Base-by-base conservation (phyloP, 2,888 invertebrate genomes). In the Eudasyphora cyanicolor region DNA sequence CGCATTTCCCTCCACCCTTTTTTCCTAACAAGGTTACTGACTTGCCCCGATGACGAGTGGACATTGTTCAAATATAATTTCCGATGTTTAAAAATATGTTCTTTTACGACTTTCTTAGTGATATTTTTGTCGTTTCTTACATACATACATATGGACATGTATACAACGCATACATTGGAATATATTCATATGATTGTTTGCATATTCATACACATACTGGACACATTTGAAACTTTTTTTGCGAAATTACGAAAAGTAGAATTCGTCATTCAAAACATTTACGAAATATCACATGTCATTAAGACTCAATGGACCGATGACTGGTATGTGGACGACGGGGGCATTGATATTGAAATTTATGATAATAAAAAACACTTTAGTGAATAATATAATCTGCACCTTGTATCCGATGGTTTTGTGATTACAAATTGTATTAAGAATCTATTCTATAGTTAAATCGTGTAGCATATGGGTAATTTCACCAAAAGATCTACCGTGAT, bases 91-190 rank as follows among this genome's bases (percentile, higher is more conserved):
- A 45, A 45, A 45, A 45, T 45, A 45, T 6, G n/a, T 45, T 45
- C 45, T 45, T 45, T 45, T 45, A 45, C 45, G 45, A 45, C 45
- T 45, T 45, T n/a, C n/a, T 45, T 45, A 45, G 45, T n/a, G n/a
- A 45, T 45, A 45, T 45, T 45, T 45, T 45, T 45, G n/a, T 45
- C 45, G 2, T 45, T 12, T 45, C 45, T n/a, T 12, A 45, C n/a
- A 45, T 14, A 45, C 45, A 14, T 4, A 45, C 45, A n/a, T 45
- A 45, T n/a, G 14, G 2, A 45, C 45, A 45, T 32, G 5, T 32
- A 32, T 32, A 32, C n/a, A n/a, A 12, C 1, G 45, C 2, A n/a
- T n/a, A 45, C n/a, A n/a, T n/a, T n/a, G n/a, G n/a, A n/a, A n/a
- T n/a, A n/a, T n/a, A n/a, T n/a, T n/a, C n/a, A n/a, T n/a, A n/a